Base-by-base conservation (phyloP, 2,113 vertebrate genomes). In the Narcine bancroftii region DNA sequence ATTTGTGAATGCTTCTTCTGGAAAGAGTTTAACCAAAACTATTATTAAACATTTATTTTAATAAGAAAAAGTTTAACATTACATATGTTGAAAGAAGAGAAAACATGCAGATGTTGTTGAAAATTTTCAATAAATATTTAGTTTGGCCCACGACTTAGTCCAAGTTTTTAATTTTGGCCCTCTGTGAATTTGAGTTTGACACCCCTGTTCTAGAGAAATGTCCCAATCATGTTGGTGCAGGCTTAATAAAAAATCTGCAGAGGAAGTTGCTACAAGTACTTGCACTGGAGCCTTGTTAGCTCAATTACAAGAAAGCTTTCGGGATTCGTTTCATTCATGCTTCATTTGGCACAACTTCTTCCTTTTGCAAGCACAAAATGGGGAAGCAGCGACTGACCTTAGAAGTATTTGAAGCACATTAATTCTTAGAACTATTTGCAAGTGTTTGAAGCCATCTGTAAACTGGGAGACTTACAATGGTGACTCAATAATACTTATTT, bases 211-310 rank as follows among this genome's bases (percentile, higher is more conserved):
- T n/a, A n/a, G 56, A 60, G 56, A 15, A 60, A 15, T 60, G 9
- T 83, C 50, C 6, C 76, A 47, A n/a, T 29, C 76, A 77, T 24
- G 45, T 21, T 79, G 75, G 7, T 45, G 11, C 26, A 24, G 77
- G 47, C 7, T 81, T 29, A 87, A 60, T 6, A 19, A 36, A 87
- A 56, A 60, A 9, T 79, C 19, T 17, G 15, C 53, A 60, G 53
- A 36, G 81, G 81, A 60, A 63, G 81, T 87, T 36, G 53, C 81
- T 87, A 53, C 81, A 36, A 87, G 81, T 21, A 60, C 81, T 36
- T 87, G 36, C 19, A 19, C 4, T 85, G 29, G 4, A 60, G 1
- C 60, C 33, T 19, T 63, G 15, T 87, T 87, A 60, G 53, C 53
- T 87, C 53, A 63, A 13, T 36, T 60, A 87, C 81, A 87, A 87